Base-by-base conservation (phyloP, 2,888 invertebrate genomes). In the Candidula unifasciata region DNA sequence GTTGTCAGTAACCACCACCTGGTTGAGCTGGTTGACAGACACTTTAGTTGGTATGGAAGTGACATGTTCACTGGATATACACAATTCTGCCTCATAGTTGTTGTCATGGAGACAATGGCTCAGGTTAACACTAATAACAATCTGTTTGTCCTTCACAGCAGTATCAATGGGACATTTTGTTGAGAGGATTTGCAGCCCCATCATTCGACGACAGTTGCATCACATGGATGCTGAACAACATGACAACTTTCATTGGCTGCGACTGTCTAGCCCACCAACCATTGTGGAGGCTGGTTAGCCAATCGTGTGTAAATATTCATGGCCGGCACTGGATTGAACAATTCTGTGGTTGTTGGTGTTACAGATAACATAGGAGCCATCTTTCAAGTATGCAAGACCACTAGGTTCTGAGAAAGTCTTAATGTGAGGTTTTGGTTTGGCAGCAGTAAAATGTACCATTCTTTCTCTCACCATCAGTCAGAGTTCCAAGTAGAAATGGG, bases 391-490 rank as follows among this genome's bases (percentile, higher is more conserved):
- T 2, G 99, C 99, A 16, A 99, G 99, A n/a, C 99, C 99, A 90
- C 98, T 98, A 0, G 99, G 99, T 93, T 99, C 99, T 0, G 99
- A 99, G 94, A 99, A 99, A 94, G 99, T 99, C 95, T 99, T 99
- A 93, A 99, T 99, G 99, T 91, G 99, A 99, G 99, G 99, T 99
- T 94, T 99, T 99, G 94, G 99, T 99, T 60, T 99, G 96, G 94
- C 99, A 99, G 35, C 81, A 68, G 78, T 85, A 81, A 16, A 85
- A 35, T 60, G 85, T 85, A 35, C 85, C 85, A 68, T 30, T 76
- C 54, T 85, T 85, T n/a, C 77, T 76, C 69, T 85, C 85, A 21
- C 85, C 64, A 27, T 85, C 85, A 66, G n/a, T 80, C 80, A 66
- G 33, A 68, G 68, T 85, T 85, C 85, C 85, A 85, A 18, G 85